These are phyloP conservation scores for Neomorphus geoffroyi DNA, from an alignment of 2,797 vertebrate species.

Conservation along the genomic window DNA sequence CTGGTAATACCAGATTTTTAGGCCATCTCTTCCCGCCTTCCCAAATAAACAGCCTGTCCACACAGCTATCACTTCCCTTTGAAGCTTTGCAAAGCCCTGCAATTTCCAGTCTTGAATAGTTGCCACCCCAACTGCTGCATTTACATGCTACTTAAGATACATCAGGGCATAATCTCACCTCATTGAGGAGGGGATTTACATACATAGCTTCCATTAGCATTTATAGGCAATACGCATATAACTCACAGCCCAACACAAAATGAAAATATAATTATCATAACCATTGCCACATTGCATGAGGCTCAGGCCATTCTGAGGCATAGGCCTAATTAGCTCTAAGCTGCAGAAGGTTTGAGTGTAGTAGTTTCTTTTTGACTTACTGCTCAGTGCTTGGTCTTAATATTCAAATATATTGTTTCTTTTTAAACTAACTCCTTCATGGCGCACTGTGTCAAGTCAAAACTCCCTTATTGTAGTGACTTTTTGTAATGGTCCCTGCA, in stretches of 20 bases:
- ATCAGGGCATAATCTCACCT: slow-evolving; percentile 50
- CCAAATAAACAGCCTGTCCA: neutral
- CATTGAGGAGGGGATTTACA: slow-evolving; percentile 59
- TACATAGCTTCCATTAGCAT: slow-evolving; percentile 60
- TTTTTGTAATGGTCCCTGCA: slow-evolving; percentile 67
- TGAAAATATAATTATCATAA: slow-evolving; percentile 77
- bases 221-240: slow-evolving; percentile 53
- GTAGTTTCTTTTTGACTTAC: slow-evolving; percentile 73
- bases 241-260: slow-evolving; percentile 62
- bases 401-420: slow-evolving; percentile 72
- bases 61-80: neutral
- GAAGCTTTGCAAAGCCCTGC: neutral
- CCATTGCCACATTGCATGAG: slow-evolving; percentile 63
- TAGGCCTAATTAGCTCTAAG: slow-evolving; percentile 77
- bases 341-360: slow-evolving; percentile 71
- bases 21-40: neutral
- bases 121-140: slow-evolving; percentile 19
- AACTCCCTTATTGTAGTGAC: slow-evolving; percentile 68
- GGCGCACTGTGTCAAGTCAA: slow-evolving; percentile 66
- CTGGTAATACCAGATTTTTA: neutral
- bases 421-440: slow-evolving; percentile 70
- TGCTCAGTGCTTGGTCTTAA: slow-evolving; percentile 68
- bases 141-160: slow-evolving; percentile 65
- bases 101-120: neutral
- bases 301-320: slow-evolving; percentile 62